Conservation (phyloP, 2,113 vertebrate species). For the Aspiorhynchus laticeps region DNA sequence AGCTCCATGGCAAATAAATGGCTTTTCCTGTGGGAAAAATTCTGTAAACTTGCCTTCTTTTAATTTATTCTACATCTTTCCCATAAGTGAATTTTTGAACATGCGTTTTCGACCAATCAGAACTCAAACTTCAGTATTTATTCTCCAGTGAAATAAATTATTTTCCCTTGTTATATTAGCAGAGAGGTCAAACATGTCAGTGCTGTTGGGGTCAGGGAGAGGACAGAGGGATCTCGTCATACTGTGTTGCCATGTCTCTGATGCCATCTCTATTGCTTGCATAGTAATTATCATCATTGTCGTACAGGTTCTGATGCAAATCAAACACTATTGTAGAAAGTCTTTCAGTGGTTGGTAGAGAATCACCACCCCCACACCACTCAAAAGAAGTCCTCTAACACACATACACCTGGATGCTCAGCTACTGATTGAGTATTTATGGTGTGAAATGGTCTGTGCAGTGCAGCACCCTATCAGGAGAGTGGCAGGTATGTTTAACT, state of each 20-base stretch:
- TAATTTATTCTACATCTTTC: neutral
- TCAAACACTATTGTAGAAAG: neutral
- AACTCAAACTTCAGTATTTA: neutral
- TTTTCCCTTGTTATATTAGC: neutral
- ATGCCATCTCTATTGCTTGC: neutral
- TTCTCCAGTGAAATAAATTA: neutral
- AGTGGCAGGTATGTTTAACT: neutral
- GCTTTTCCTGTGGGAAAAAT: conserved; percentile 7
- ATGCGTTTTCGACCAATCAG: neutral
- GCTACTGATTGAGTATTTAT: neutral
- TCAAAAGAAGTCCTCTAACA: neutral
- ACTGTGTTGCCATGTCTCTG: neutral
- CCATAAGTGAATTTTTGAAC: neutral
- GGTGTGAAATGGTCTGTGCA: neutral
- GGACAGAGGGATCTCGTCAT: neutral
- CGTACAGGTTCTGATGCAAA: neutral
- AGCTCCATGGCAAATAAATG: neutral
- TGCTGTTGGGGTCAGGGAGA: conserved; percentile 9
- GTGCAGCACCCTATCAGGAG: neutral
- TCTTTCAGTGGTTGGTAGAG: neutral
- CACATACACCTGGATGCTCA: neutral
- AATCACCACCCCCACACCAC: neutral
- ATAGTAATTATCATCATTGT: neutral
- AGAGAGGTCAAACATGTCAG: neutral
- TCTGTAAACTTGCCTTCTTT: neutral